Base-by-base conservation (phyloP, 2,888 invertebrate genomes). In the Eucera pruinosa region DNA sequence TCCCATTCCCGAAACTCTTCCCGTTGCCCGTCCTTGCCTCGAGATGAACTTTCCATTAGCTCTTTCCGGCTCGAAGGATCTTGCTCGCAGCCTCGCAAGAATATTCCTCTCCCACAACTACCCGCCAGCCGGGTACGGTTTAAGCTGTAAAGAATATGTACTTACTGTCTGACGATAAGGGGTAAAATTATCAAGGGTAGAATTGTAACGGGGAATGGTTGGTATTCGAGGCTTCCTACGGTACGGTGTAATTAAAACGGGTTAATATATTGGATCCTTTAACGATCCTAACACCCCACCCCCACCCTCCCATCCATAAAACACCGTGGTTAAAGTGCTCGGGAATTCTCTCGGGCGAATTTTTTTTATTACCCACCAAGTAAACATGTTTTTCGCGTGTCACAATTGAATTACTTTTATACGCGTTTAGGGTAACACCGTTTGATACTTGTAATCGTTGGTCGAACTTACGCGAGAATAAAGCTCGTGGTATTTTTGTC, bases 1-100 rank as follows among this genome's bases (percentile, higher is more conserved):
- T 57, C 50, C 61, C 25, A 43, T 65, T 70, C 77, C 33, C 57
- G 41, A 71, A 61, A 62, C 61, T 78, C 52, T 75, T 68, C 76
- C 55, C 41, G 52, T 58, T 74, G 41, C 47, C n/a, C n/a, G 41
- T 45, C 68, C 43, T 50, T 45, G n/a, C 23, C 4, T 11, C 23
- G 57, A 47, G 69, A 76, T 52, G 70, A 71, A 78, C 70, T 77
- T 78, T 66, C 61, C 78, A 78, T 78, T 77, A 70, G 45, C 65
- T 60, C 41, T 55, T 30, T 25, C 27, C 33, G 9, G n/a, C 25
- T 64, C 23, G 48, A 20, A 60, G 60, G 47, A 45, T 43, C 60
- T 2, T 47, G 15, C 45, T 30, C 43, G n/a, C n/a, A 13, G n/a
- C 7, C 9, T 5, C 20, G 15, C 13, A 9, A 25, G 43, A n/a